A percentile compares a stretch with the other conserved stretches of the same genome.
Evolutionary conservation across 2,888 invertebrate genomes (phyloP).

Genomic region (Ephialtes manifestator): DNA sequence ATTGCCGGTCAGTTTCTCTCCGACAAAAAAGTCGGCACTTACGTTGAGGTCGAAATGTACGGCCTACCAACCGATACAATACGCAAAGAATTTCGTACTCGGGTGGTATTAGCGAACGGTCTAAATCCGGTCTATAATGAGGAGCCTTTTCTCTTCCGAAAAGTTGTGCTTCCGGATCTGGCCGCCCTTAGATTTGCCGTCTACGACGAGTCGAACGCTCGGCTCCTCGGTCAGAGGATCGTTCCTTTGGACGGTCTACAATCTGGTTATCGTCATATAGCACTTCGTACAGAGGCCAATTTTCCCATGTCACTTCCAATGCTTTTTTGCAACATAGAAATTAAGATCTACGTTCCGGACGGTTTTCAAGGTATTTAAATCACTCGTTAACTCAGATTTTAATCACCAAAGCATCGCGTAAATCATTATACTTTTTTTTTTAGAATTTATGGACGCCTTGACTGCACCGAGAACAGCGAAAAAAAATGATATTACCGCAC

Average conservation of each 20-base stretch:
- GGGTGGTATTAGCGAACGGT: slow-evolving; percentile 98
- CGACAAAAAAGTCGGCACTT: slow-evolving; percentile 99
- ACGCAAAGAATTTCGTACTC: slow-evolving; percentile 98
- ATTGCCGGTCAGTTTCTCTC: slow-evolving; percentile 99
- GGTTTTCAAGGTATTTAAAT: slow-evolving; percentile 94
- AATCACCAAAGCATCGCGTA: background rate
- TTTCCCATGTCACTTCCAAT: slow-evolving; percentile 99
- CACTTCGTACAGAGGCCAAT: slow-evolving; percentile 98
- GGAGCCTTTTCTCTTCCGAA: slow-evolving; percentile 98
- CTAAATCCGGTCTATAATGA: slow-evolving; percentile 99
- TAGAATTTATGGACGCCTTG: slow-evolving; percentile 98
- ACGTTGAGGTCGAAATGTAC: slow-evolving; percentile 99
- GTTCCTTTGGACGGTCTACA: slow-evolving; percentile 99
- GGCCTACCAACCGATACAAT: slow-evolving; percentile 99
- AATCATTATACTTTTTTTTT: slow-evolving; percentile 50
- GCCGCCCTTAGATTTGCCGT: slow-evolving; percentile 99
- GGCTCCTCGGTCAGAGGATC: slow-evolving; percentile 98
- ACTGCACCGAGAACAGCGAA: slow-evolving; percentile 94
- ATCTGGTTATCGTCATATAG: slow-evolving; percentile 99
- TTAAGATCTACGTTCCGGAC: slow-evolving; percentile 99
- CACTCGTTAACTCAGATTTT: background rate
- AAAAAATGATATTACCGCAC: slow-evolving; percentile 81
- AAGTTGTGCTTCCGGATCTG: slow-evolving; percentile 99
- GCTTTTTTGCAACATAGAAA: slow-evolving; percentile 99
- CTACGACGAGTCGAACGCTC: slow-evolving; percentile 97